A percentile compares a stretch with the other conserved stretches of the same genome.
Conservation (phyloP, 2,113 vertebrate genomes). For the Leptosomus discolor region DNA sequence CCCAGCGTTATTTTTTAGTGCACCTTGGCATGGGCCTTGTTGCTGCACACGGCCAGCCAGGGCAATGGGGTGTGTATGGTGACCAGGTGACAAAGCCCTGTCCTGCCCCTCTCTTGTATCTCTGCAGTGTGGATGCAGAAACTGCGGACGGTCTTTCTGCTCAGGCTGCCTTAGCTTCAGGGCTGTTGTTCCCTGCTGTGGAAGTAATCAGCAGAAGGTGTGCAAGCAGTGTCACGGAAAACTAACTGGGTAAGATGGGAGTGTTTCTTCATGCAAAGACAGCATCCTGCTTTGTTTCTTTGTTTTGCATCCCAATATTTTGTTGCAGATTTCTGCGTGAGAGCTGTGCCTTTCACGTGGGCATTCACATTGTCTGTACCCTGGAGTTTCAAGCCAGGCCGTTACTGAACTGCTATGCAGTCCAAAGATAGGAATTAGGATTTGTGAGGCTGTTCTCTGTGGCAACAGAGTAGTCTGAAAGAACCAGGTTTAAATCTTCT, state of each 20-base stretch:
- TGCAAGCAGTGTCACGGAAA: constrained; percentile 87
- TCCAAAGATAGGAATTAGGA: neutral
- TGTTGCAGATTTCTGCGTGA: neutral
- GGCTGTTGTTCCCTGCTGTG: constrained; percentile 81
- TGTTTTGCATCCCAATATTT: neutral
- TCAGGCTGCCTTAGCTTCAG: constrained; percentile 84
- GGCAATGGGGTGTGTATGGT: fast-evolving
- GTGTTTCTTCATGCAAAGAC: neutral
- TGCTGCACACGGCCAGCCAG: fast-evolving
- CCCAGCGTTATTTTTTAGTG: fast-evolving
- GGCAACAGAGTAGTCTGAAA: neutral
- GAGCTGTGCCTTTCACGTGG: neutral
- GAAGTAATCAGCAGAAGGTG: constrained; percentile 88
- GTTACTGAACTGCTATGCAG: neutral
- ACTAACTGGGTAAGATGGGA: constrained; percentile 83
- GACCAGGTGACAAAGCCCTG: neutral
- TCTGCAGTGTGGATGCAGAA: constrained; percentile 88
- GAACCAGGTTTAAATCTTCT: neutral
- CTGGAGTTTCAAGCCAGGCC: neutral
- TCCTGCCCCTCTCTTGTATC: neutral
- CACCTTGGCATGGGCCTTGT: fast-evolving
- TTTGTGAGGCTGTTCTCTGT: neutral
- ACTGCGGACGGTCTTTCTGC: constrained; percentile 88
- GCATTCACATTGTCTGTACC: neutral
- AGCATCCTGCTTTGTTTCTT: neutral